Percentiles rank a stretch among this genome's conserved stretches.
Conservation (phyloP, 2,888 invertebrate genomes). For the Drosophila helvetica region DNA sequence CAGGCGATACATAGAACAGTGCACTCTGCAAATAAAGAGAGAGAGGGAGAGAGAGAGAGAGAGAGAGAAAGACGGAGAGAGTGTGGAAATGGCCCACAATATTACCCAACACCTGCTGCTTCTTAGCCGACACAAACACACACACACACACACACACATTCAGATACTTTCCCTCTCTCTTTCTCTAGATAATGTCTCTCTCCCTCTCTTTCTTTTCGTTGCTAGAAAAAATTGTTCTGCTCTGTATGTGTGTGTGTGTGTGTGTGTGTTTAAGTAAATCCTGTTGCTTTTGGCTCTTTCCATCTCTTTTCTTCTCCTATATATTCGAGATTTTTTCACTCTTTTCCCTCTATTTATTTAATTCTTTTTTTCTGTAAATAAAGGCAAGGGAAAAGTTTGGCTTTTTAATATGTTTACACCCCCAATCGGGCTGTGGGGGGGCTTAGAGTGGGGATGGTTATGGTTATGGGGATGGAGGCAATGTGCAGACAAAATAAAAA, state of each 20-base stretch:
- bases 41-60: not conserved
- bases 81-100: constrained; percentile 59
- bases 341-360: constrained; percentile 35
- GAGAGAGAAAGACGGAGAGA: constrained; percentile 31
- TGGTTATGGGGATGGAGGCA: not conserved
- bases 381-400: constrained; percentile 50
- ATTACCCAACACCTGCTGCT: constrained; percentile 77
- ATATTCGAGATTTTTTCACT: constrained; percentile 34
- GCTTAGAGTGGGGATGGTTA: constrained; percentile 21
- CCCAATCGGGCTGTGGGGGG: constrained; percentile 10
- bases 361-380: constrained; percentile 37
- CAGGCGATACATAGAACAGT: not conserved
- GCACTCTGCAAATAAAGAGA: constrained; percentile 39
- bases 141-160: constrained; percentile 36
- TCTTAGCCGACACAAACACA: constrained; percentile 39
- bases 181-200: constrained; percentile 26
- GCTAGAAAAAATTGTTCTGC: constrained; percentile 4
- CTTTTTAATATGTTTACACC: constrained; percentile 46
- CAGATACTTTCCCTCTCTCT: constrained; percentile 59
- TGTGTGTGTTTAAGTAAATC: constrained; percentile 20
- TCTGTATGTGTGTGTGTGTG: not conserved
- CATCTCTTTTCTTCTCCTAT: constrained; percentile 27
- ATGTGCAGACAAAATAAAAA: constrained; percentile 12
- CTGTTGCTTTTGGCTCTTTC: constrained; percentile 46
- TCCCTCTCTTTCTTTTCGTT: constrained; percentile 16